These are phyloP conservation scores for Hapalemur alaotrensis DNA, from an alignment of 2,797 vertebrate species.

Conservation along the genomic window DNA sequence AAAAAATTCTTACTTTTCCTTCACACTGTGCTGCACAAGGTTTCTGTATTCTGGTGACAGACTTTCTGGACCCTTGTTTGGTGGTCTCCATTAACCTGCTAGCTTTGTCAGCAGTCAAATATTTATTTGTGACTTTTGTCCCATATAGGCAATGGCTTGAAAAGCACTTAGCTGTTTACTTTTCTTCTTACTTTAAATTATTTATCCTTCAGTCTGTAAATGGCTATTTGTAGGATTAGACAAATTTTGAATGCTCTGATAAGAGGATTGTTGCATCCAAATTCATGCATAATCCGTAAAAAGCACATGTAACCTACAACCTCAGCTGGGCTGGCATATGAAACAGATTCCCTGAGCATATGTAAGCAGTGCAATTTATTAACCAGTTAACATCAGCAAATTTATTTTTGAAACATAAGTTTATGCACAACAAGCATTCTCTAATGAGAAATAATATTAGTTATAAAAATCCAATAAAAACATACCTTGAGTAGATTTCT, in stretches of 20 bases:
- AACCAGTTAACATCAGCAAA: conserved; percentile 57
- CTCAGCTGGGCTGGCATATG: background rate
- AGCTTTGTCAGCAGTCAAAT: conserved; percentile 22
- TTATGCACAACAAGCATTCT: conserved; percentile 21
- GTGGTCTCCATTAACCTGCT: conserved; percentile 12
- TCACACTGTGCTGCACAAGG: background rate
- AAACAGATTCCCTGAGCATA: conserved; percentile 46
- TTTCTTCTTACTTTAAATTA: conserved; percentile 63
- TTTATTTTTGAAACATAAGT: conserved; percentile 41
- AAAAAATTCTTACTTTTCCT: background rate
- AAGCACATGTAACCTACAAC: conserved; percentile 64
- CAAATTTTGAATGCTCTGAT: conserved; percentile 65
- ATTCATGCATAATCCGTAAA: conserved; percentile 58
- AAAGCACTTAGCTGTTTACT: conserved; percentile 62
- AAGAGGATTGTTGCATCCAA: conserved; percentile 67
- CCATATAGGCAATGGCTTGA: conserved; percentile 45
- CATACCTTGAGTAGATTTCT: conserved; percentile 93
- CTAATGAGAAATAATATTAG: background rate
- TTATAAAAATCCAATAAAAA: conserved; percentile 34
- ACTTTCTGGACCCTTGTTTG: background rate
- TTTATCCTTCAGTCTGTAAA: conserved; percentile 67
- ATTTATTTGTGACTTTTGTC: conserved; percentile 56
- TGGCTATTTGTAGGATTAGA: conserved; percentile 65
- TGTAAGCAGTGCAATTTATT: conserved; percentile 57
- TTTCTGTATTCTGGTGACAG: background rate